phyloP scores from a whole-genome alignment of 2,113 vertebrate genomes.

The Antechinus stuartii region DNA sequence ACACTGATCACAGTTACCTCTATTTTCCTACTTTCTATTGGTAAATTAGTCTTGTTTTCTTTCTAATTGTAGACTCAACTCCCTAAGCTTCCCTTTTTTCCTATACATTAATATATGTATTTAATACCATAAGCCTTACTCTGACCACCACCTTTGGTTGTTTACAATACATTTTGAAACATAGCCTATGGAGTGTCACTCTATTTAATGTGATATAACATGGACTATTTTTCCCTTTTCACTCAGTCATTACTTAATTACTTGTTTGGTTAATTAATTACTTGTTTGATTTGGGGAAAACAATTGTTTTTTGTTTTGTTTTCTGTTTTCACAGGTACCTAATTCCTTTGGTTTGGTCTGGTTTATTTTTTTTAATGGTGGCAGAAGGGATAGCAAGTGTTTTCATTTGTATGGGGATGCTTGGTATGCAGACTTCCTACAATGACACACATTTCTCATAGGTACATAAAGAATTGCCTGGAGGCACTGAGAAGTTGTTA shows the following conservation, averaged over 20 bases:
- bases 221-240: not conserved
- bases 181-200: not conserved
- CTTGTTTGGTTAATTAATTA: no score
- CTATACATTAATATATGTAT: not conserved
- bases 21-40: not conserved
- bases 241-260: not conserved
- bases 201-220: not conserved
- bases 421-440: not conserved
- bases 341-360: not conserved
- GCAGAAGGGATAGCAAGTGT: not conserved
- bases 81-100: not conserved
- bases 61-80: not conserved
- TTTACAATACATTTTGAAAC: not conserved
- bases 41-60: not conserved
- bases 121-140: not conserved
- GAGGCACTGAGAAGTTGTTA: not conserved
- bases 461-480: not conserved
- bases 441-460: not conserved
- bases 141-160: not conserved
- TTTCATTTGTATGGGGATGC: no score
- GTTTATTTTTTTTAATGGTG: not conserved
- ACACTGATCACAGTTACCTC: not conserved
- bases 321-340: not conserved
- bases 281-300: no score
- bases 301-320: not conserved